Evolutionary conservation across 2,797 vertebrate species (phyloP).

Genomic region (Protosalanx chinensis): DNA sequence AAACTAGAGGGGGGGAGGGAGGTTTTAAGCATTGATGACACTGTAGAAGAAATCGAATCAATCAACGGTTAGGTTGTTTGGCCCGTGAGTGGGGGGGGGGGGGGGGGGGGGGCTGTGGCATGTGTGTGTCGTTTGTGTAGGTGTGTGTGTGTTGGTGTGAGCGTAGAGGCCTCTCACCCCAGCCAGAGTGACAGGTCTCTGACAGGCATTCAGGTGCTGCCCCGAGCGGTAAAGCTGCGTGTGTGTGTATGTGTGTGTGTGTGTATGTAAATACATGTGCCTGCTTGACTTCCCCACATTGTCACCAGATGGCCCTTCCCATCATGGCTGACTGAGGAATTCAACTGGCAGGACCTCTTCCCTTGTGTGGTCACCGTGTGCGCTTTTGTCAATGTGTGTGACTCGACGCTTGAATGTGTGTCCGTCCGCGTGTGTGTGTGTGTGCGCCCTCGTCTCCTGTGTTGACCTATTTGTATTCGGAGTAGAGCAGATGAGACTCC

Average conservation of each 20-base stretch:
- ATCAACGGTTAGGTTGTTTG: too few relatives aligned
- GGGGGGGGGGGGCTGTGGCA: neutral
- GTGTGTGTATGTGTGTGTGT: constrained; percentile 20
- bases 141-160: neutral
- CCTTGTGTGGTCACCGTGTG: constrained; percentile 65
- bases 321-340: constrained; percentile 78
- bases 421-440: constrained; percentile 9
- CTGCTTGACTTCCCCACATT: constrained; percentile 70
- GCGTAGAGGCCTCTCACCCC: neutral
- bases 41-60: too few relatives aligned
- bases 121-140: neutral
- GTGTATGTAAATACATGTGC: constrained; percentile 16
- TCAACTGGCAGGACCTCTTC: constrained; percentile 75
- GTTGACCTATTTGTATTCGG: constrained; percentile 85
- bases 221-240: constrained; percentile 13
- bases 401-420: constrained; percentile 32
- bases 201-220: constrained; percentile 55
- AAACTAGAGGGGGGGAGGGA: constrained; percentile 40
- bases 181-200: constrained; percentile 36
- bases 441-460: constrained; percentile 64
- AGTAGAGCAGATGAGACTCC: constrained; percentile 80
- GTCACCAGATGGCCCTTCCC: constrained; percentile 80
- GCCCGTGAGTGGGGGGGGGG: too few relatives aligned
- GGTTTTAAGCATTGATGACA: too few relatives aligned
- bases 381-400: constrained; percentile 23